Base-by-base conservation (phyloP, 1,140 invertebrate species). In the Xylocopa sonorina region DNA sequence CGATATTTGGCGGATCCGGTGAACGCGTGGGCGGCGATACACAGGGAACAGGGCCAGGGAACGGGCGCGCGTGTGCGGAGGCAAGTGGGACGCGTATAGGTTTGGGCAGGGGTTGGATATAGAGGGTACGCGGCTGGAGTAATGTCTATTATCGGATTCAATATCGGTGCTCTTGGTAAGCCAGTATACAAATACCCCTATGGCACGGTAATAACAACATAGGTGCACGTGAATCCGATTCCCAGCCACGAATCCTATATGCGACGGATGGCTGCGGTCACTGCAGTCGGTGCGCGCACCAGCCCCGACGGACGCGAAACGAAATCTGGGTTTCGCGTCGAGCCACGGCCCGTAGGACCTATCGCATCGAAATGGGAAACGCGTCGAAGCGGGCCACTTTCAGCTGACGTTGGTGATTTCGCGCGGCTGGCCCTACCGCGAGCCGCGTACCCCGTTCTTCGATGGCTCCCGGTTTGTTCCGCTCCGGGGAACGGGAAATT, bases 71-170 rank as follows among this genome's bases (percentile, higher is more conserved):
- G 57, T 27, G 55, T 55, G 38, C 38, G 29, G 24, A 34, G 46
- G 41, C 43, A 73, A 55, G 57, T 63, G 69, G 57, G 50, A 78
- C n/a, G 71, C 46, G 41, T 14, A 18, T 43, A 9, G 38, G 24
- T 41, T n/a, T 2, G 41, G 27, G n/a, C 34, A 74, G 51, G 69
- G 29, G 55, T 43, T 57, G 64, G 77, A 66, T 63, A 63, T 43
- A 78, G 18, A 27, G 75, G 50, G 32, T 51, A 21, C 53, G 81
- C 72, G 76, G 76, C 69, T 55, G 82, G 86, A 89, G 86, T 89
- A 91, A 90, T 91, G 90, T 91, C 91, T 91, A 92, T 92, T 92
- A 92, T 92, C 90, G 90, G 91, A 92, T 92, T 92, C 91, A 92
- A 92, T 92, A 91, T 92, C 91, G 89, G 88, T 91, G 90, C 91